These are phyloP conservation scores for Macaria liturata DNA, from an alignment of 2,888 invertebrate genomes.

Conservation along the genomic window DNA sequence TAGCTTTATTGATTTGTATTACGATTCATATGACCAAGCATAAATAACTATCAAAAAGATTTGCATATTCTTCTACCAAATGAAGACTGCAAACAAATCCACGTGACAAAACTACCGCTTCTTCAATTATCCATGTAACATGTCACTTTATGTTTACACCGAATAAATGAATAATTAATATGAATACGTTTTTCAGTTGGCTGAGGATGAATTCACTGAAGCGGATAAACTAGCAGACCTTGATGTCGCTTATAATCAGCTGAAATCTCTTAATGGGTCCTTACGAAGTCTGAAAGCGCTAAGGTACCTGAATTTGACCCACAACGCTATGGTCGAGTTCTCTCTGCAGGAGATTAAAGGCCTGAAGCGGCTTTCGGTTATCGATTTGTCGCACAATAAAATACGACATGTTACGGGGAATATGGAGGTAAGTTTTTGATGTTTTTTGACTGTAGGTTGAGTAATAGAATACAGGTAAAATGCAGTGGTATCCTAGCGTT, in stretches of 20 bases:
- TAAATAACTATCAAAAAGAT: too few species aligned
- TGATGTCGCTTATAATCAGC: slow-evolving; percentile 88
- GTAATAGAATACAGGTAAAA: too few species aligned
- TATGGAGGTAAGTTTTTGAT: slow-evolving; percentile 78
- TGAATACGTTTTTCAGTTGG: slow-evolving; percentile 74
- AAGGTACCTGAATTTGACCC: slow-evolving; percentile 88
- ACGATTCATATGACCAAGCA: too few species aligned
- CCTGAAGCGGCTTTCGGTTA: slow-evolving; percentile 86
- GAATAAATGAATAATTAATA: slow-evolving; percentile 1
- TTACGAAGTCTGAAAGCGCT: slow-evolving; percentile 87
- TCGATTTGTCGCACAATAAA: slow-evolving; percentile 90
- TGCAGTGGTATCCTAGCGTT: too few species aligned
- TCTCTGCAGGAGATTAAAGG: slow-evolving; percentile 91
- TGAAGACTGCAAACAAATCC: too few species aligned
- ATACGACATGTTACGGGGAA: slow-evolving; percentile 86
- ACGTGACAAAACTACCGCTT: too few species aligned
- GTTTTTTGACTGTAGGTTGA: too few species aligned
- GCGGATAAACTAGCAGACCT: slow-evolving; percentile 87
- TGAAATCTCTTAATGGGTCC: slow-evolving; percentile 88
- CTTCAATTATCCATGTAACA: too few species aligned
- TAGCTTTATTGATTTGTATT: too few species aligned
- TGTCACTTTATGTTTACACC: background rate
- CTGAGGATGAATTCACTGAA: slow-evolving; percentile 90
- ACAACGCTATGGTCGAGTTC: slow-evolving; percentile 89
- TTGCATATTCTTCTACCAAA: too few species aligned